Percentiles rank a stretch among this genome's conserved stretches.
phyloP scores from a whole-genome alignment of 2,888 invertebrate genomes.

The Galeruca laticollis region DNA sequence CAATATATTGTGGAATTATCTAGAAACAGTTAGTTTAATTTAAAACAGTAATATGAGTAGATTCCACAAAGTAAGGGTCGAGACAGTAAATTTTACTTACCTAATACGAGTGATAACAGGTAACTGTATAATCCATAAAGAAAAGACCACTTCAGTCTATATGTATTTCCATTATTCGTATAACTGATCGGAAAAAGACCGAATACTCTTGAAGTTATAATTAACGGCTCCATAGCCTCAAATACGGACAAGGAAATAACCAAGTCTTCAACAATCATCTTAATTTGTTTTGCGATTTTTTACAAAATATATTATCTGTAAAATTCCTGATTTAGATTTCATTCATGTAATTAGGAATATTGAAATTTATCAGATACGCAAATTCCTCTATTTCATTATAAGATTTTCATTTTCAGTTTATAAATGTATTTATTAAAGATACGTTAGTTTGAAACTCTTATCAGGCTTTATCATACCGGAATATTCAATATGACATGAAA shows the following conservation, averaged over 20 bases:
- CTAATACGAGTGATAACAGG: conserved; percentile 44
- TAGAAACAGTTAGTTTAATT: too few relatives aligned
- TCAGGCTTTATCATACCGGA: too few relatives aligned
- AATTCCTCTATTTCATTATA: too few relatives aligned
- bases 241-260: conserved; percentile 37
- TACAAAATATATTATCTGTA: neutral
- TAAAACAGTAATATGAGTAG: too few relatives aligned
- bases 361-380: too few relatives aligned
- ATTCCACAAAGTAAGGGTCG: too few relatives aligned
- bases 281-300: neutral
- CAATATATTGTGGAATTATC: too few relatives aligned
- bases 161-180: conserved; percentile 42
- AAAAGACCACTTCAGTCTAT: conserved; percentile 48
- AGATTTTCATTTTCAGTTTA: too few relatives aligned
- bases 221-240: conserved; percentile 47
- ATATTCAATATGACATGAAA: too few relatives aligned
- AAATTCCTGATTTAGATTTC: neutral
- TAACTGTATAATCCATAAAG: conserved; percentile 52
- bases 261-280: conserved; percentile 38
- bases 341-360: too few relatives aligned
- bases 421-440: too few relatives aligned
- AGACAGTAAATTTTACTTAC: conserved; percentile 50
- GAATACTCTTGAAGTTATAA: conserved; percentile 46
- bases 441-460: too few relatives aligned
- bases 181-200: conserved; percentile 53